Base-by-base conservation (phyloP, 2,888 invertebrate genomes). In the Xanthia icteritia region DNA sequence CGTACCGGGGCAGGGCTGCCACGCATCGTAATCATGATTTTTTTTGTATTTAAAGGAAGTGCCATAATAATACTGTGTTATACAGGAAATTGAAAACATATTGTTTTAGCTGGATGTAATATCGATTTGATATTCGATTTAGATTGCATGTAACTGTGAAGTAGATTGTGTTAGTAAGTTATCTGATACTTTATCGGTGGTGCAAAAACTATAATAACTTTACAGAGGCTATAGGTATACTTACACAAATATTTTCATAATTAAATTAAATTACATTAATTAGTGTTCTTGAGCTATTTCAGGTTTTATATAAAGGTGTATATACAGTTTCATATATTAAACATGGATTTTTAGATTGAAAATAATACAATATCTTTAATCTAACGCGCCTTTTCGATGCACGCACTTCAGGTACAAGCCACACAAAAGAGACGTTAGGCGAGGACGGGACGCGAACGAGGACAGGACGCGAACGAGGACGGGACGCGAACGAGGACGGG, bases 1-100 rank as follows among this genome's bases (percentile, higher is more conserved):
- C 84, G 84, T 86, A 78, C 86, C 86, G 78, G 79, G 63, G 11
- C 77, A 88, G 89, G 89, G 83, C 72, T 86, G 73, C 69, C 78
- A 58, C 84, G 45, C 42, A 70, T 77, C 77, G 84, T 79, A 86
- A 83, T 83, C 11, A 76, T 31, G n/a, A n/a, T 39, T 48, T 17
- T 83, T 77, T 79, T 83, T 83, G 42, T 83, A 48, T 63, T 36
- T 45, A 77, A 56, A 78, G 74, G 77, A 77, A 82, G 74, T 51
- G 17, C 36, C 8, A 23, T 84, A 84, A 74, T 70, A 67, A 76
- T 56, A 82, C 56, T 76, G 73, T 73, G 20, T 67, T 73, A 54
- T 60, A 68, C 85, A 83, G 83, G 85, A 83, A 83, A 83, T 85
- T 85, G 69, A 67, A 83, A 81, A 83, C 54, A 76, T 69, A 76